Conservation (phyloP, 2,113 vertebrate genomes). For the Engraulis encrasicolus region DNA sequence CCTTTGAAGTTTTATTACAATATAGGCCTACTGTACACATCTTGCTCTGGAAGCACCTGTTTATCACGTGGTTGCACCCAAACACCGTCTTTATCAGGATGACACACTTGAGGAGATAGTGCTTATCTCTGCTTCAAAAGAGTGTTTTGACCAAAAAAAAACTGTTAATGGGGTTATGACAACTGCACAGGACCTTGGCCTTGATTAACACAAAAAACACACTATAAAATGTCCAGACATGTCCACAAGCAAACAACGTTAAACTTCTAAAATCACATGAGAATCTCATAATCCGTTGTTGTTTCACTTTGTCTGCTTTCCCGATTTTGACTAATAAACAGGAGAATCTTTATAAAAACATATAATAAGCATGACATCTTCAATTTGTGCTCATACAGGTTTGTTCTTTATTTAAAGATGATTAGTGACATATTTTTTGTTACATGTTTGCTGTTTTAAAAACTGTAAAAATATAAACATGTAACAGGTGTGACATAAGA, state of each 20-base stretch:
- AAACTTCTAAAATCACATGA: not conserved
- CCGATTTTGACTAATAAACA: not conserved
- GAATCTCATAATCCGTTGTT: not conserved
- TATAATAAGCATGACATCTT: not conserved
- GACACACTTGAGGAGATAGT: not conserved
- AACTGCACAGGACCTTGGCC: not conserved
- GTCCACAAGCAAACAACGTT: not conserved
- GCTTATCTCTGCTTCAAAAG: not conserved
- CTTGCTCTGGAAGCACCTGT: not conserved
- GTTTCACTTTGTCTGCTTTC: not conserved
- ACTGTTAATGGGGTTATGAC: not conserved
- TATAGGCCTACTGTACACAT: too few relatives aligned
- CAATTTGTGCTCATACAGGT: not conserved
- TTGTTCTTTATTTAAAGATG: not conserved
- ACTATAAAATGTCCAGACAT: not conserved
- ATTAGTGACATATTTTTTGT: not conserved
- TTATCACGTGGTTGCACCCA: not conserved
- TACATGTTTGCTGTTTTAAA: not conserved
- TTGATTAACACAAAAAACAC: not conserved
- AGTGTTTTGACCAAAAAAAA: not conserved
- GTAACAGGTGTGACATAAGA: not conserved
- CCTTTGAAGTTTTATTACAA: not conserved
- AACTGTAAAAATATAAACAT: not conserved
- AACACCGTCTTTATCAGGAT: constrained; percentile 20
- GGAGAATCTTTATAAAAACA: not conserved